Evolutionary conservation across 2,113 vertebrate species (phyloP).

Genomic region (Gavialis gangeticus): DNA sequence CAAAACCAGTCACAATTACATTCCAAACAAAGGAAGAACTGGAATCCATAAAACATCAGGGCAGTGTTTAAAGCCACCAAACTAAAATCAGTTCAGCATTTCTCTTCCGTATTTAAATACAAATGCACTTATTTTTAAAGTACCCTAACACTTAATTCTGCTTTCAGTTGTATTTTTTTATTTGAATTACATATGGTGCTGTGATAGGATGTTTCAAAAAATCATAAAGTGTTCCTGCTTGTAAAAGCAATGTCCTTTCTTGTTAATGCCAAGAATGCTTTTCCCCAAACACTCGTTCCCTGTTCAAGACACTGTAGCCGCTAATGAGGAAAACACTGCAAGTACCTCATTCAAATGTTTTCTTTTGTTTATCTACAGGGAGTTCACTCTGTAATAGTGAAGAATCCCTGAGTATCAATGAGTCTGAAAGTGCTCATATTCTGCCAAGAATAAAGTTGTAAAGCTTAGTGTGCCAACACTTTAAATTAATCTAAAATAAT

Average conservation of each 20-base stretch:
- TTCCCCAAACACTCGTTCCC: constrained; percentile 74
- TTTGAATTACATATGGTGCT: constrained; percentile 75
- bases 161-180: constrained; percentile 70
- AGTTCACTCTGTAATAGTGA: constrained; percentile 68
- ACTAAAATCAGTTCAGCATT: constrained; percentile 64
- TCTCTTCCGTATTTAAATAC: constrained; percentile 69
- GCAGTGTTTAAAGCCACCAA: constrained; percentile 59
- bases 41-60: constrained; percentile 70
- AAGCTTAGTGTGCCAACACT: constrained; percentile 70
- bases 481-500: constrained; percentile 78
- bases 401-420: constrained; percentile 74
- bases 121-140: constrained; percentile 57
- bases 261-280: constrained; percentile 75
- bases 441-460: constrained; percentile 78
- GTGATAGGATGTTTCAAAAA: constrained; percentile 76
- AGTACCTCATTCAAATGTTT: constrained; percentile 74
- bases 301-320: constrained; percentile 73
- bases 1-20: constrained; percentile 70
- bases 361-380: constrained; percentile 77
- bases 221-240: constrained; percentile 68
- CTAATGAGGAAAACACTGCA: constrained; percentile 79
- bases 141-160: constrained; percentile 68
- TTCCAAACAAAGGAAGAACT: constrained; percentile 68
- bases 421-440: constrained; percentile 73
- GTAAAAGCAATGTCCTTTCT: constrained; percentile 79